Evolutionary conservation across 2,113 vertebrate genomes (phyloP), one percentile per base, ranked within the genome.

Genomic region (Charina bottae): DNA sequence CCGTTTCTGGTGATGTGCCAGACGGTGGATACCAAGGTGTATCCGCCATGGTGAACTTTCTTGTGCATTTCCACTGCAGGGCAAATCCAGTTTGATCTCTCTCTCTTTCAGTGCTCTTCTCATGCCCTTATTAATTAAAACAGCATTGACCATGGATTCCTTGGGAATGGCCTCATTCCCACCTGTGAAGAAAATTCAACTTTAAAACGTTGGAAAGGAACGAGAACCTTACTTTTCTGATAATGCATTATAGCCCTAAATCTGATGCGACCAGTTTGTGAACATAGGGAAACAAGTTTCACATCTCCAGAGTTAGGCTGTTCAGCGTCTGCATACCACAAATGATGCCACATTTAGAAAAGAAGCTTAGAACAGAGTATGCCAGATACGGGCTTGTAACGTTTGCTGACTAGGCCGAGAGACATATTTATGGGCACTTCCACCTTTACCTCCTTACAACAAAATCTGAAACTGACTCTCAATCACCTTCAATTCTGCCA

Each of bases 21-120:
- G 95, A 0, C 96, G 96, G 92, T 98, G 97, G 26, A 98, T 95
- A 83, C 95, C 97, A 90, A 98, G 96, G 93, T 98, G 98, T 26
- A 97, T 49, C 6, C 9, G 97, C 98, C 98, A 99, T 0, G 95
- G 95, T 11, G 96, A 96, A 89, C 91, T 72, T 0, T 95, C 95
- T 42, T 96, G 91, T 5, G 91, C 0, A 0, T 94, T 90, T 19
- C 78, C 46, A 0, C 89, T 17, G 1, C 59, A 78, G 10, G 83
- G 89, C 33, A 94, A 85, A 85, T 96, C 96, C 92, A 95, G 93
- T 0, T 72, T 95, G 37, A 96, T 90, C 15, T 96, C 96, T 84
- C 93, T 95, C 62, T 96, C 97, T 68, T 93, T 93, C 68, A 95
- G 93, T 15, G 96, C 92, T 92, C 88, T 95, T 83, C 87, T 94